Evolutionary conservation across 1,140 invertebrate genomes (phyloP).

Genomic region (Cecropterus lyciades): DNA sequence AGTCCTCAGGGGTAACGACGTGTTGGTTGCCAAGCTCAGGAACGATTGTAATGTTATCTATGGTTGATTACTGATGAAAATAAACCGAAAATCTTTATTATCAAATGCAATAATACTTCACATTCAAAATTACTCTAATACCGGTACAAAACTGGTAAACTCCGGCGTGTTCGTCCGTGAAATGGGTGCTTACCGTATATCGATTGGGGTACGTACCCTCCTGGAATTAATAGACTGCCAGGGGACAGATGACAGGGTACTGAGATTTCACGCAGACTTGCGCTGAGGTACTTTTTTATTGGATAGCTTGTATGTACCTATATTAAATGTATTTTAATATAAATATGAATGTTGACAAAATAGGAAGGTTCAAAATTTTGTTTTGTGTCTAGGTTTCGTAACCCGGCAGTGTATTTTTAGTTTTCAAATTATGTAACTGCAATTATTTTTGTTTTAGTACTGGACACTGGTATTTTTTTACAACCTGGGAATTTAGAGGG

Average conservation of each 20-base stretch:
- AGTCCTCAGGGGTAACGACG: too few relatives aligned
- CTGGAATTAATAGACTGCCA: constrained; percentile 48
- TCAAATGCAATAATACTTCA: constrained; percentile 4
- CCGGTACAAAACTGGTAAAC: constrained; percentile 16
- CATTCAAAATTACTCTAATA: neutral
- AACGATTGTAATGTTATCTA: too few relatives aligned
- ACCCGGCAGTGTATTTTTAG: too few relatives aligned
- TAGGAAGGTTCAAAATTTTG: too few relatives aligned
- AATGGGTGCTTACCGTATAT: constrained; percentile 47
- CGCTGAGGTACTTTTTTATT: constrained; percentile 28
- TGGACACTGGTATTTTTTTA: too few relatives aligned
- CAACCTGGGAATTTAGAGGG: too few relatives aligned
- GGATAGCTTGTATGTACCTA: constrained; percentile 38
- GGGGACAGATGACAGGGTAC: constrained; percentile 27
- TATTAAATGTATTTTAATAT: constrained; percentile 24
- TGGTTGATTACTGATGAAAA: too few relatives aligned
- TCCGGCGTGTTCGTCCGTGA: constrained; percentile 46
- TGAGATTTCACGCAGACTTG: constrained; percentile 16
- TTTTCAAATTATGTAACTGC: too few relatives aligned
- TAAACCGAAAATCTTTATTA: too few relatives aligned
- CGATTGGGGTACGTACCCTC: constrained; percentile 42
- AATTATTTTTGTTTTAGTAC: too few relatives aligned
- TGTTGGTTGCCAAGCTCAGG: too few relatives aligned
- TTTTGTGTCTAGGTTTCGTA: too few relatives aligned
- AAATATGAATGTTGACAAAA: neutral